A percentile compares a stretch with the other conserved stretches of the same genome.
Conservation (phyloP, 92 coral and sea anemone genomes). For the Diadumene lineata region DNA sequence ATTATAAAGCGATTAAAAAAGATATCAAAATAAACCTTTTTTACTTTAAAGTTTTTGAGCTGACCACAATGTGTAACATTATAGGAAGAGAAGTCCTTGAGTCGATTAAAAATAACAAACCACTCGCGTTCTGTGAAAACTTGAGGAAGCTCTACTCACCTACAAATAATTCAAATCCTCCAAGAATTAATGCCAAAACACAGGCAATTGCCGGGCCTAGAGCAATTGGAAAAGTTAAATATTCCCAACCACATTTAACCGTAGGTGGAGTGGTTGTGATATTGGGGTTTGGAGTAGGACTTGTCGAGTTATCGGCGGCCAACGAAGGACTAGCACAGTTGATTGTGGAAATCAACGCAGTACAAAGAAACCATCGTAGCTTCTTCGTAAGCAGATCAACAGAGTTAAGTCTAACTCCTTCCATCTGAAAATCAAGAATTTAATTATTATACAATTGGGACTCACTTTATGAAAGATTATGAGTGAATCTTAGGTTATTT, state of each 20-base stretch:
- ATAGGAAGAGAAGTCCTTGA: not conserved
- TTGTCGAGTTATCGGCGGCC: not conserved
- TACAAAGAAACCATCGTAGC: slow-evolving; percentile 6
- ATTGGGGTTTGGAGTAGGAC: slow-evolving; percentile 19
- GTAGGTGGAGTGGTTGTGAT: slow-evolving; percentile 16
- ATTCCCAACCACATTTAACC: slow-evolving; percentile 81
- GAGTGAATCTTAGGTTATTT: not conserved
- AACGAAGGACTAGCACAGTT: slow-evolving; percentile 6
- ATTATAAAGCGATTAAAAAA: not conserved
- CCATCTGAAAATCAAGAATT: slow-evolving; percentile 15
- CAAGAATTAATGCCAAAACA: slow-evolving; percentile 62
- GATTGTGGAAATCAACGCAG: slow-evolving; percentile 8
- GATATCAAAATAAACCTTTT: not conserved
- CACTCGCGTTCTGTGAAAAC: not conserved
- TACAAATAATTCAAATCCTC: slow-evolving; percentile 70
- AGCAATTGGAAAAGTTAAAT: slow-evolving; percentile 68
- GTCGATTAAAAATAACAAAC: not conserved
- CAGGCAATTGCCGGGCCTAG: slow-evolving; percentile 84
- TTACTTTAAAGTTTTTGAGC: not conserved
- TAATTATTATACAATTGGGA: not conserved
- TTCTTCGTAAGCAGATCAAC: slow-evolving; percentile 1
- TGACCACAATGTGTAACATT: not conserved
- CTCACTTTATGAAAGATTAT: slow-evolving; percentile 7
- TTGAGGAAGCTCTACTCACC: slow-evolving; percentile 73
- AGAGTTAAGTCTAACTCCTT: not conserved